Base-by-base conservation (phyloP, 2,797 vertebrate species). In the Ataeniobius toweri region DNA sequence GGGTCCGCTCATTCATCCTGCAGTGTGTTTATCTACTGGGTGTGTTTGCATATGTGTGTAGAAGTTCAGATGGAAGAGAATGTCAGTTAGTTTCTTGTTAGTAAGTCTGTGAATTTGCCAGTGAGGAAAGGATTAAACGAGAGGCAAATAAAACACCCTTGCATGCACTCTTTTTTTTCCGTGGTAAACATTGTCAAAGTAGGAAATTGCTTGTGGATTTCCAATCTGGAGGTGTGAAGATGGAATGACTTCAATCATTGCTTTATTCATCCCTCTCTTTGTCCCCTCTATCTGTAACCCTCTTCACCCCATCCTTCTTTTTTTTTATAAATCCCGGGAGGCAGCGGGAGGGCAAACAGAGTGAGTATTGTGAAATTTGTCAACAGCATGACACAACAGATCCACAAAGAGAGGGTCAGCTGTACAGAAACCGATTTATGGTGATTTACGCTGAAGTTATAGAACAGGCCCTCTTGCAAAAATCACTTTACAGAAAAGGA, bases 221-320 rank as follows among this genome's bases (percentile, higher is more conserved):
- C 78, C 78, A 88, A 89, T 90, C 88, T 84, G 67, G 79, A 86
- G 83, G 88, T 89, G 89, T 88, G 89, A 91, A 87, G 85, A 80
- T 76, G 51, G 71, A 86, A 87, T 73, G 76, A 78, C 83, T 89
- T 86, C 83, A 83, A 82, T 91, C 85, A 80, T 85, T 80, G 80
- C 84, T 87, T 84, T 74, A 76, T 86, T 85, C 75, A 73, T 80
- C 72, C 73, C 55, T 76, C 36, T 78, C 58, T 48, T 79, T 28
- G 13, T 73, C 73, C 55, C 58, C 73, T 82, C 48, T 56, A 24
- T 77, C 77, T 70, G 68, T 78, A 80, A 80, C 75, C 75, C 50
- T 69, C 77, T 73, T 67, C n/a, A 58, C 59, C 58, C 77, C 78
- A 36, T 71, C 77, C 63, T 55, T 68, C 24, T 68, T 70, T 69